Conservation (phyloP, 2,113 vertebrate species). For the Grallaria varia region DNA sequence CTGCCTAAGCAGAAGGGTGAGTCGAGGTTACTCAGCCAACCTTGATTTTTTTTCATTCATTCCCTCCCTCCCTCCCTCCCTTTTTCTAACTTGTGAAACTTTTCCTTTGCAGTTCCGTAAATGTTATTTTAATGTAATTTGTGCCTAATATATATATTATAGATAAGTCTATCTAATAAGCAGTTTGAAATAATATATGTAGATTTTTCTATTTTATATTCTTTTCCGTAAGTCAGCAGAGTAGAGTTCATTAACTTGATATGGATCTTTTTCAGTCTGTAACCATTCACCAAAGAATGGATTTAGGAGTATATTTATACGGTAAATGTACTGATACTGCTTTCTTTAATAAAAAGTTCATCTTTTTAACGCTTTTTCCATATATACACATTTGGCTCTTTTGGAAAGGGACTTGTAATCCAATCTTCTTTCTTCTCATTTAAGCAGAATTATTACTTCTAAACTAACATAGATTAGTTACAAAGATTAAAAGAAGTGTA, state of each 20-base stretch:
- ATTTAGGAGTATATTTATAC: constrained; percentile 60
- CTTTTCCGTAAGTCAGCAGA: constrained; percentile 58
- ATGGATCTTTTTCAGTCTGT: constrained; percentile 58
- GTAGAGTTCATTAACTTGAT: constrained; percentile 71
- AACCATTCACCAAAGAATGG: constrained; percentile 50
- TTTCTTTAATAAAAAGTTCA: constrained; percentile 42
- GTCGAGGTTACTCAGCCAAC: neutral
- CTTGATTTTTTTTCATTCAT: neutral
- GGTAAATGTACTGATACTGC: constrained; percentile 50
- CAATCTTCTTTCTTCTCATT: constrained; percentile 27
- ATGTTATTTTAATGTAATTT: constrained; percentile 47
- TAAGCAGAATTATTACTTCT: constrained; percentile 34
- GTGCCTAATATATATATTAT: constrained; percentile 25
- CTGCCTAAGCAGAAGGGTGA: neutral
- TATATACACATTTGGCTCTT: neutral
- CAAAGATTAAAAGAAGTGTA: neutral
- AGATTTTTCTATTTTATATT: constrained; percentile 60
- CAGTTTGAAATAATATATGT: constrained; percentile 52
- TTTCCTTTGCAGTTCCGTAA: neutral
- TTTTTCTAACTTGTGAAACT: neutral
- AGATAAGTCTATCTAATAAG: constrained; percentile 54
- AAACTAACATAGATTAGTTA: neutral
- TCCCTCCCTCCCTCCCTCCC: accelerated
- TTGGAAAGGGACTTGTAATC: constrained; percentile 2
- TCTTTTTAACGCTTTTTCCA: constrained; percentile 29